These are phyloP conservation scores for Phlogophora meticulosa DNA, from an alignment of 2,888 invertebrate genomes.

Conservation along the genomic window DNA sequence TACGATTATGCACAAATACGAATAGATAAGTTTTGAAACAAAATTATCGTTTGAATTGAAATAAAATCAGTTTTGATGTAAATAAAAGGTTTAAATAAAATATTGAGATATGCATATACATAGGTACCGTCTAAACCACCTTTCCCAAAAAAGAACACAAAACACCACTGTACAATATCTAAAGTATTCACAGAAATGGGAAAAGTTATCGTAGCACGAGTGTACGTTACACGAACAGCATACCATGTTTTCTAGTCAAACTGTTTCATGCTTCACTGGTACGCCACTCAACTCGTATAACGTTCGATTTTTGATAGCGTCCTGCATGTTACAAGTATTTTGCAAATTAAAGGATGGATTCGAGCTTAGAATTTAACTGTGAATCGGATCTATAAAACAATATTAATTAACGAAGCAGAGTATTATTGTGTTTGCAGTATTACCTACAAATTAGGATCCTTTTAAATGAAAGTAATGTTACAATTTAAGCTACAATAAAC, in stretches of 20 bases:
- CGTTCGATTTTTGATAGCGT: constrained; percentile 8
- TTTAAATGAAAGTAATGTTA: too few species aligned
- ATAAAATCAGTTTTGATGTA: not conserved
- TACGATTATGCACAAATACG: not conserved
- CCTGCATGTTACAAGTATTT: constrained; percentile 13
- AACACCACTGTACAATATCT: not conserved
- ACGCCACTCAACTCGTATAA: constrained; percentile 21
- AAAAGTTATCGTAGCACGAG: constrained; percentile 33
- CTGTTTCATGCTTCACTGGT: constrained; percentile 36
- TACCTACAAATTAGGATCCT: too few species aligned
- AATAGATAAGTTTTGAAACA: too few species aligned
- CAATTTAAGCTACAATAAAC: constrained; percentile 30
- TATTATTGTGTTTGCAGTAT: too few species aligned
- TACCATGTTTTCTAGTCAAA: constrained; percentile 34
- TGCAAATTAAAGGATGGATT: not conserved
- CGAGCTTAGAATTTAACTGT: not conserved
- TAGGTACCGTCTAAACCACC: not conserved
- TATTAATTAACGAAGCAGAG: not conserved
- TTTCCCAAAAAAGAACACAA: not conserved
- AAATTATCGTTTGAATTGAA: not conserved
- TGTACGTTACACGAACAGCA: constrained; percentile 31
- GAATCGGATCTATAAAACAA: not conserved
- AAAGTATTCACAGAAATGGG: constrained; percentile 6
- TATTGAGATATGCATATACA: not conserved
- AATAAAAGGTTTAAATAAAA: not conserved